Evolutionary conservation across 1,140 invertebrate genomes (phyloP).

Genomic region (Cydia pomonella): DNA sequence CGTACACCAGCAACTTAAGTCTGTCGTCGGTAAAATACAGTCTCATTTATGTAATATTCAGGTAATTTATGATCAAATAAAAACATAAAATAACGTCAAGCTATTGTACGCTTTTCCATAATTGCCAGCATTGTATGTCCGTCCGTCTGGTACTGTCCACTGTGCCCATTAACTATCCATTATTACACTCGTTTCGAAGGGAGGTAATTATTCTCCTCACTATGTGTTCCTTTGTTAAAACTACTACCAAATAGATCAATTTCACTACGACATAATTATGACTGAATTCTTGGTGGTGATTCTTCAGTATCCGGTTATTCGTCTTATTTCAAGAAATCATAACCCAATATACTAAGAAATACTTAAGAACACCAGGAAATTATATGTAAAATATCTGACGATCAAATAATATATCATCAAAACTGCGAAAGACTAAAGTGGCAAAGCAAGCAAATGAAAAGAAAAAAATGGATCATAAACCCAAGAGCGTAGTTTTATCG

Average conservation of each 20-base stretch:
- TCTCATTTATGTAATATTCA: neutral
- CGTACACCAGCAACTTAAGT: too few relatives aligned
- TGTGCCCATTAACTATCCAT: conserved; percentile 34
- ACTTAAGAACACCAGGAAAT: too few relatives aligned
- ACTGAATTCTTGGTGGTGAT: neutral
- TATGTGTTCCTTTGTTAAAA: conserved; percentile 55
- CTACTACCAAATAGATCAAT: conserved; percentile 43
- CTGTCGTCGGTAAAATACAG: too few relatives aligned
- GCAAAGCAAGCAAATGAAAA: too few relatives aligned
- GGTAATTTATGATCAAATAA: neutral
- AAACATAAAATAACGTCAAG: neutral
- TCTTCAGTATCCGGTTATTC: neutral
- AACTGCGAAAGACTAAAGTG: too few relatives aligned
- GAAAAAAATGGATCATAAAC: too few relatives aligned
- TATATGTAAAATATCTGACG: too few relatives aligned
- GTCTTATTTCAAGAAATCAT: neutral
- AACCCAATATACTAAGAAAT: neutral
- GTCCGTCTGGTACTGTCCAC: neutral
- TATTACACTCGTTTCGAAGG: conserved; percentile 50
- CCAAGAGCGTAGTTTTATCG: too few relatives aligned
- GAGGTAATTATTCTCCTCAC: conserved; percentile 47
- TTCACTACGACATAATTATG: neutral
- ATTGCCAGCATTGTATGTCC: conserved; percentile 23
- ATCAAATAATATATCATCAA: too few relatives aligned
- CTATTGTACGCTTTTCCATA: conserved; percentile 6